phyloP scores from a whole-genome alignment of 2,888 invertebrate genomes.

The Hemicrepidius hirtus region DNA sequence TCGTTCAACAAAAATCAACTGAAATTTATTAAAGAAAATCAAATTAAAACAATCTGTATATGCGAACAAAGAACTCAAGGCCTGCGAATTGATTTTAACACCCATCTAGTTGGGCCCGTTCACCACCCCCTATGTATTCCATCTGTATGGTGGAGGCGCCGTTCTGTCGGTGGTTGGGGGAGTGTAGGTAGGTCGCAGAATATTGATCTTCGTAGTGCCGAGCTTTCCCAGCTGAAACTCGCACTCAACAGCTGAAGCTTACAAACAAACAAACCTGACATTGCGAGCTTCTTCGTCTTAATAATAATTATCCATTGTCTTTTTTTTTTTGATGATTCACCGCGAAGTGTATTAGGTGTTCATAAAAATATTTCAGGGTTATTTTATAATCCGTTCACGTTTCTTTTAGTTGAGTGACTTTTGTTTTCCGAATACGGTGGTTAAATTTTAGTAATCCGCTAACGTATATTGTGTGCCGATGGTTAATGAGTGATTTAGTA shows the following conservation, averaged over 20 bases:
- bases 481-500: constrained; percentile 33
- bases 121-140: constrained; percentile 18
- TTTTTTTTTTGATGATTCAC: constrained; percentile 34
- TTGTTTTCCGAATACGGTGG: constrained; percentile 28
- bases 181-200: constrained; percentile 53
- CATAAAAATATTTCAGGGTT: constrained; percentile 28
- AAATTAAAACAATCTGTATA: too few species aligned
- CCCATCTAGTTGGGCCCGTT: not conserved
- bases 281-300: not conserved
- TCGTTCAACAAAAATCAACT: too few species aligned
- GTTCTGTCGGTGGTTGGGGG: constrained; percentile 48
- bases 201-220: constrained; percentile 51
- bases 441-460: constrained; percentile 29
- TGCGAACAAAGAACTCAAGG: not conserved
- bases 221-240: constrained; percentile 54
- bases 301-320: constrained; percentile 27
- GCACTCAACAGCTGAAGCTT: constrained; percentile 57
- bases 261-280: constrained; percentile 47
- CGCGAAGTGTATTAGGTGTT: constrained; percentile 8
- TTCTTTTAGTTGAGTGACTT: constrained; percentile 41
- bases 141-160: constrained; percentile 44
- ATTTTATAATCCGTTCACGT: constrained; percentile 34
- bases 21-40: too few species aligned
- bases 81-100: constrained; percentile 16
- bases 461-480: constrained; percentile 32